Evolutionary conservation across 1,140 invertebrate species (phyloP).

Genomic region (Ceratina australensis): DNA sequence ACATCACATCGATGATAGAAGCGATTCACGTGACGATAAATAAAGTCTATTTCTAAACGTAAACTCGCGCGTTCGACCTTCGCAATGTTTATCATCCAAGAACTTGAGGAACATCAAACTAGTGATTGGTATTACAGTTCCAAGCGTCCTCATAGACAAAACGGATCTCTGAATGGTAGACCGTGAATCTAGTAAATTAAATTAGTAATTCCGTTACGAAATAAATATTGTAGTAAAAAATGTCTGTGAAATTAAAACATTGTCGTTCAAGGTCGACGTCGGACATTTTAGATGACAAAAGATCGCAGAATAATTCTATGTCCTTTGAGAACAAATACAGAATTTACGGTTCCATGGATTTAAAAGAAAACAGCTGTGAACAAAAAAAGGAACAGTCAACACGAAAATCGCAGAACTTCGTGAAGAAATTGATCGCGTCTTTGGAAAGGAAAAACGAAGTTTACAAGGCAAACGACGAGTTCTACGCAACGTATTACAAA

Average conservation of each 20-base stretch:
- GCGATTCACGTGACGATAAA: neutral
- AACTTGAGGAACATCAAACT: neutral
- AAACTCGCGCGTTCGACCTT: conserved; percentile 4
- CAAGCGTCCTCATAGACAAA: neutral
- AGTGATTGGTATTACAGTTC: neutral
- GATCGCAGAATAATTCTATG: neutral
- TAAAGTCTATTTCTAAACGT: neutral
- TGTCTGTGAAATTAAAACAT: neutral
- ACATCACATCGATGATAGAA: too few species aligned
- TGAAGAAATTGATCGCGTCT: conserved; percentile 46
- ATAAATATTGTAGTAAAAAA: neutral
- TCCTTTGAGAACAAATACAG: neutral
- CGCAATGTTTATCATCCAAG: neutral
- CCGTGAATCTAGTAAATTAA: neutral
- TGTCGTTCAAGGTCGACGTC: conserved; percentile 11
- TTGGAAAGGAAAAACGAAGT: conserved; percentile 41
- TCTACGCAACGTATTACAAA: conserved; percentile 25
- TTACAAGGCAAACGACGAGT: conserved; percentile 28
- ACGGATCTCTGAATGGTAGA: too few species aligned
- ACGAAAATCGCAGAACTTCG: conserved; percentile 42
- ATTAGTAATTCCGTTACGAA: neutral
- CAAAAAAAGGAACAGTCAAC: neutral
- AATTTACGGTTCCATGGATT: neutral
- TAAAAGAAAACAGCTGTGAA: neutral
- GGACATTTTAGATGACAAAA: neutral